Evolutionary conservation across 2,113 vertebrate species (phyloP).

Genomic region (Glaucomys volans): DNA sequence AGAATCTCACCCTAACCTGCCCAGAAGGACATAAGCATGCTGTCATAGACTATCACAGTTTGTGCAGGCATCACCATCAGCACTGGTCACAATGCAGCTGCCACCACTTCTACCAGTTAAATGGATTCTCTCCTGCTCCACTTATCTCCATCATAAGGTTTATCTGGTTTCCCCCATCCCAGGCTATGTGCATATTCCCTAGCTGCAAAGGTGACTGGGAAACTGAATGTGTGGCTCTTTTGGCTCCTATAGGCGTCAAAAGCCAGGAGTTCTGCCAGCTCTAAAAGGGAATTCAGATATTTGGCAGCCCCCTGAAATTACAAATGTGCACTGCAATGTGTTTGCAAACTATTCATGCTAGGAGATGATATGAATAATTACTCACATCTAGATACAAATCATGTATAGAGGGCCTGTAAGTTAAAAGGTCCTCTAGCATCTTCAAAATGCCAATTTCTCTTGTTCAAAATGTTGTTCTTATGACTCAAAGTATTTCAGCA

Average conservation of each 20-base stretch:
- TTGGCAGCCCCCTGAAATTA: not conserved
- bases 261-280: not conserved
- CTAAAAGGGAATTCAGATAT: not conserved
- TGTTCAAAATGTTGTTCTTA: conserved; percentile 29
- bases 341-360: conserved; percentile 7
- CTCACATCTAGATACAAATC: not conserved
- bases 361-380: conserved; percentile 22
- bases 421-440: conserved; percentile 7
- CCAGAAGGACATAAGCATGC: not conserved
- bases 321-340: not conserved
- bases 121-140: not conserved
- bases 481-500: conserved; percentile 30
- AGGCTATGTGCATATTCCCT: not conserved
- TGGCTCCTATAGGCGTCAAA: not conserved
- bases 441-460: not conserved
- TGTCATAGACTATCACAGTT: not conserved
- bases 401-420: not conserved
- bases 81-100: not conserved
- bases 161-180: not conserved
- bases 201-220: not conserved
- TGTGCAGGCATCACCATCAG: not conserved
- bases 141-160: not conserved
- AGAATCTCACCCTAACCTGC: not conserved
- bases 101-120: not conserved
- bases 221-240: not conserved